A percentile compares a stretch with the other conserved stretches of the same genome.
These are phyloP conservation scores for Lamellibrachia satsuma DNA, from an alignment of 2,888 invertebrate species.

Conservation along the genomic window DNA sequence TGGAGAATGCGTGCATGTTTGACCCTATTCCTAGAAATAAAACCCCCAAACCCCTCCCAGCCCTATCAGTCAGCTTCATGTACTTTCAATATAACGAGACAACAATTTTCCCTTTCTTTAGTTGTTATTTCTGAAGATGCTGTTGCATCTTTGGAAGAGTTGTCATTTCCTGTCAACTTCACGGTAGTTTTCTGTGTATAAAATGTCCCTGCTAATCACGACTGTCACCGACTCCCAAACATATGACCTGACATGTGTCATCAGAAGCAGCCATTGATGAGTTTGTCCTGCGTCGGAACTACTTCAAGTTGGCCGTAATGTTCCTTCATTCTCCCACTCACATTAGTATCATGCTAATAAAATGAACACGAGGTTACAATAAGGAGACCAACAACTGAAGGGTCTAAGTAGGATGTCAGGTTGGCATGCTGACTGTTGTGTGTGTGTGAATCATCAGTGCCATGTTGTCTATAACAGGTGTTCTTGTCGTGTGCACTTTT, in stretches of 20 bases:
- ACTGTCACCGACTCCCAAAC: background rate
- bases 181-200: background rate
- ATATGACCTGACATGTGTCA: background rate
- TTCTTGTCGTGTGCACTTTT: background rate
- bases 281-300: background rate
- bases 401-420: no score
- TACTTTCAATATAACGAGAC: background rate
- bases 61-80: background rate
- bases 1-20: background rate
- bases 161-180: background rate
- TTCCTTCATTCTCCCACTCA: background rate
- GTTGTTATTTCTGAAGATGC: background rate
- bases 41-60: background rate
- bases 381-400: background rate
- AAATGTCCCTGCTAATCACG: background rate
- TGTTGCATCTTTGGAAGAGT: background rate
- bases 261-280: background rate
- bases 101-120: background rate
- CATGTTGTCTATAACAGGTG: background rate
- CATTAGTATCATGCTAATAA: background rate
- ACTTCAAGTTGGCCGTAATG: background rate
- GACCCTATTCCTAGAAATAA: background rate
- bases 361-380: background rate
- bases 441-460: background rate
- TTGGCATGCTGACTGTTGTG: background rate